These are phyloP conservation scores for Deilephila porcellus DNA, from an alignment of 2,888 invertebrate species.

Conservation along the genomic window DNA sequence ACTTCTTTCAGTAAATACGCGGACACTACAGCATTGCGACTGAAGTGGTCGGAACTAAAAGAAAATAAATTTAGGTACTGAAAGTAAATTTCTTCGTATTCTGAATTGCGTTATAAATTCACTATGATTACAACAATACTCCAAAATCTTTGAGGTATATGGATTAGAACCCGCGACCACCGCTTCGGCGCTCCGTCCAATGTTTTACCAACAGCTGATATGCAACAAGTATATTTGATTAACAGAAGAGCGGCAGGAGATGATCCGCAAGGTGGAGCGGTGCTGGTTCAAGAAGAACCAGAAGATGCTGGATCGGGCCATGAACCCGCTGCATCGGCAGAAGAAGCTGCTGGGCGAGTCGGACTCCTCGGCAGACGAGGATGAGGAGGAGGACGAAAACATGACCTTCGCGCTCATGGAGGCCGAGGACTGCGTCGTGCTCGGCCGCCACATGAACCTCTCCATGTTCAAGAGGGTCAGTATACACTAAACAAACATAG, in stretches of 20 bases:
- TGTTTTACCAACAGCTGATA: no score
- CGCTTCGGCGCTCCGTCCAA: no score
- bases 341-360: conserved; percentile 54
- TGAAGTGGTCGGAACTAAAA: no score
- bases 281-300: conserved; percentile 89
- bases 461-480: conserved; percentile 60
- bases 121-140: no score
- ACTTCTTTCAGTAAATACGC: no score
- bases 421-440: conserved; percentile 90
- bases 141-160: no score
- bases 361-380: conserved; percentile 67
- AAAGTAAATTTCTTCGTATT: no score
- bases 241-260: conserved; percentile 89
- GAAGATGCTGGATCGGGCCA: conserved; percentile 59
- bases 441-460: conserved; percentile 57
- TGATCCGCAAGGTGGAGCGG: conserved; percentile 89
- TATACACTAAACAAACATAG: background rate
- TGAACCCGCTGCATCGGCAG: conserved; percentile 63
- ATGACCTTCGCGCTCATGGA: conserved; percentile 73
- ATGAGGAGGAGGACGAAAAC: conserved; percentile 70
- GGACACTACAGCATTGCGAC: no score
- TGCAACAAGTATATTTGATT: background rate
- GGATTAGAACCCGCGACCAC: no score
- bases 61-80: no score
- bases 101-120: no score